These are phyloP conservation scores for Anagyrus pseudococci DNA, from an alignment of 2,888 invertebrate species.

Conservation along the genomic window DNA sequence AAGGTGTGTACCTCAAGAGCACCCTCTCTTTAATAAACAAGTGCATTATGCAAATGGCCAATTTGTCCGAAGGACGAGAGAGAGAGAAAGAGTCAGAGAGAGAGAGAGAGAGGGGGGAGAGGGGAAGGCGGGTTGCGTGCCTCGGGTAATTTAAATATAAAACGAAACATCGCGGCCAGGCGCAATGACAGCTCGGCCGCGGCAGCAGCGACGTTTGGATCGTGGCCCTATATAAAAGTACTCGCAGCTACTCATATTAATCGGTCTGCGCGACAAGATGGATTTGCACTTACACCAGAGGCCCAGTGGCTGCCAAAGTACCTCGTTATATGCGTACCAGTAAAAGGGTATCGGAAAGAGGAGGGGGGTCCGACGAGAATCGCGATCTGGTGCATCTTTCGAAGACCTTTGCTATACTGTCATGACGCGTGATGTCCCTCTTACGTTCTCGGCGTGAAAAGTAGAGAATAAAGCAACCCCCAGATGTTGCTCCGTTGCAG, in stretches of 20 bases:
- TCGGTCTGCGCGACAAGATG: conserved; percentile 27
- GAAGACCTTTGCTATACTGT: not conserved
- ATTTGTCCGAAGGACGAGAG: conserved; percentile 50
- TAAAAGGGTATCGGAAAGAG: no score
- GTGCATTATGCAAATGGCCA: conserved; percentile 57
- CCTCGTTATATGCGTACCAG: no score
- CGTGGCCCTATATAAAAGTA: no score
- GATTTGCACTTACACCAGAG: conserved; percentile 30
- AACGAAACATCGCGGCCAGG: conserved; percentile 55
- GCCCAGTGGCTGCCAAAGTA: conserved; percentile 9
- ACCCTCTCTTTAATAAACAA: conserved; percentile 53
- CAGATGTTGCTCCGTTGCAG: not conserved
- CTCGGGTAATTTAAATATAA: conserved; percentile 54
- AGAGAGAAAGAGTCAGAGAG: conserved; percentile 17
- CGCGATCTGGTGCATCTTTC: not conserved
- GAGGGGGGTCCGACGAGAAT: no score
- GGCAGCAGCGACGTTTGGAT: no score
- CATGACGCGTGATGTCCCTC: not conserved
- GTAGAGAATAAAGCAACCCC: not conserved
- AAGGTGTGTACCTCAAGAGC: not conserved
- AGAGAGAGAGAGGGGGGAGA: conserved; percentile 8
- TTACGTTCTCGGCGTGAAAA: no score
- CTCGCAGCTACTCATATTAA: conserved; percentile 31
- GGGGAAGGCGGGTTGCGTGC: conserved; percentile 25
- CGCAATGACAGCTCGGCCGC: conserved; percentile 39